Evolutionary conservation across 1,140 invertebrate genomes (phyloP).

Genomic region (Nephotettix cincticeps): DNA sequence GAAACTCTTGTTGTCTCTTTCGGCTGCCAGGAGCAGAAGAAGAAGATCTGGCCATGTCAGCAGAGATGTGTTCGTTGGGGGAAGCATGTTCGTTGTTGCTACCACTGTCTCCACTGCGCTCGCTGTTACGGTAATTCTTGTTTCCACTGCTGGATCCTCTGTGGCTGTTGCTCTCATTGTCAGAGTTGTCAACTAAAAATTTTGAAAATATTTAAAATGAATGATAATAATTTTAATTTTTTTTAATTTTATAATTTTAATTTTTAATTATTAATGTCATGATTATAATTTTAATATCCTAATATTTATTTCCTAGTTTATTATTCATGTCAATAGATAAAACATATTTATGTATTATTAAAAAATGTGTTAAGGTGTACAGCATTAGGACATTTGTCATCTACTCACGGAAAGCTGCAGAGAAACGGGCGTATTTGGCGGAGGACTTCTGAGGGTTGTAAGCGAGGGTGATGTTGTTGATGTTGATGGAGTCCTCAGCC

Average conservation of each 20-base stretch:
- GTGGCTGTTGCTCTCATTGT: conserved; percentile 25
- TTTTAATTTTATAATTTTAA: too few species aligned
- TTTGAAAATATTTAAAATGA: too few species aligned
- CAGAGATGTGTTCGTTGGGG: conserved; percentile 4
- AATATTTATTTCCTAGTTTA: too few species aligned
- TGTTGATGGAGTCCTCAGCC: conserved; percentile 33
- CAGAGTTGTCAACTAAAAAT: conserved; percentile 17
- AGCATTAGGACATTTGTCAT: too few species aligned
- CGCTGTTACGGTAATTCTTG: conserved; percentile 13
- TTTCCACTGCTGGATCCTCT: not conserved
- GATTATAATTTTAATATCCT: too few species aligned
- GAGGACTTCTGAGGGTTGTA: conserved; percentile 39
- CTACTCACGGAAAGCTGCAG: conserved; percentile 33
- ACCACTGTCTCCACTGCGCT: conserved; percentile 4
- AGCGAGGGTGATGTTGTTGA: conserved; percentile 31
- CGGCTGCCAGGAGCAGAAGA: conserved; percentile 46
- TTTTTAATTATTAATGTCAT: too few species aligned
- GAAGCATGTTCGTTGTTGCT: not conserved
- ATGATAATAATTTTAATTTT: too few species aligned
- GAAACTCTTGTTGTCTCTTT: conserved; percentile 51
- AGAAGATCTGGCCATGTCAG: conserved; percentile 30
- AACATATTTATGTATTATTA: too few species aligned
- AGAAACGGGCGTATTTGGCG: conserved; percentile 37
- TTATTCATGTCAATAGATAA: too few species aligned
- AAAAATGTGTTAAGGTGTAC: too few species aligned